These are phyloP conservation scores for Blastobasis lacticolella DNA, from an alignment of 2,888 invertebrate genomes.

Conservation along the genomic window DNA sequence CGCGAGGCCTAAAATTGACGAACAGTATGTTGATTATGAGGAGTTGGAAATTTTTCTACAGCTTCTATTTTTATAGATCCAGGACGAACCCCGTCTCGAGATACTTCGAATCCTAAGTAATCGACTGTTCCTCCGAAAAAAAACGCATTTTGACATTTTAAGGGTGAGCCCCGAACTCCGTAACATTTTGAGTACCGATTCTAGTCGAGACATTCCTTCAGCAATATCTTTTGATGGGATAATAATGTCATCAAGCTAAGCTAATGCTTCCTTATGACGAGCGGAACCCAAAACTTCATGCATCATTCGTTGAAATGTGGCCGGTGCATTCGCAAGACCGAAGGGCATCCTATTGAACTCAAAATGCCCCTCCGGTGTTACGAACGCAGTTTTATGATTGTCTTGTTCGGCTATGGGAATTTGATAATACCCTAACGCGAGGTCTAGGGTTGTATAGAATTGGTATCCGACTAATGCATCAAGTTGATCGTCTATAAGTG, in stretches of 20 bases:
- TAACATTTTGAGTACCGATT: background rate
- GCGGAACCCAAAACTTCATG: conserved; percentile 2
- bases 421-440: conserved; percentile 9
- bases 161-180: conserved; percentile 4
- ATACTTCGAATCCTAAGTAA: conserved; percentile 10
- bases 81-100: conserved; percentile 10
- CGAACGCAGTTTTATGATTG: conserved; percentile 9
- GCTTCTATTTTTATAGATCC: conserved; percentile 10
- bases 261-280: conserved; percentile 2
- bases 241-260: conserved; percentile 12
- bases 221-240: background rate
- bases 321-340: conserved; percentile 22
- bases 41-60: conserved; percentile 7
- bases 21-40: conserved; percentile 7
- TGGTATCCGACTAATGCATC: too few species aligned
- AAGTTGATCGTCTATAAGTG: conserved; percentile 10
- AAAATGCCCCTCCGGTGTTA: conserved; percentile 11
- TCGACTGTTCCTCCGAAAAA: conserved; percentile 12
- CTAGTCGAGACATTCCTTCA: background rate
- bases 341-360: conserved; percentile 15
- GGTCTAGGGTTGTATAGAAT: too few species aligned
- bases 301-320: conserved; percentile 24
- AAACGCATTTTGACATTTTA: conserved; percentile 6
- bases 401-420: conserved; percentile 7
- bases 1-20: conserved; percentile 12